Base-by-base conservation (phyloP, 2,888 invertebrate species). In the Synergus laeviventris region DNA sequence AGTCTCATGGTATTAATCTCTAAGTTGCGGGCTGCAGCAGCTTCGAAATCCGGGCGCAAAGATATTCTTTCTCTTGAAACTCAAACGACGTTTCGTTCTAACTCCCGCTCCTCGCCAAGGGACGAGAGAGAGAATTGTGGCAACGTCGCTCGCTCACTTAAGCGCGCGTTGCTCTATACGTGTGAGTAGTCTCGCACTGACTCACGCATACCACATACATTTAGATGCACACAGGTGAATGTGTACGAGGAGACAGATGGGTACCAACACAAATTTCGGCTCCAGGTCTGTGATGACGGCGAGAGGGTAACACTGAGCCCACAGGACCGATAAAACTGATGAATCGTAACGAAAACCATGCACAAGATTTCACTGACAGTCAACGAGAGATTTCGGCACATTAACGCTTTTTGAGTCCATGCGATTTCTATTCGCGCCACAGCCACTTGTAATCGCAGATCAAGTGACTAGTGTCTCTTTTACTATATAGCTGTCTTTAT, bases 131-230 rank as follows among this genome's bases (percentile, higher is more conserved):
- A 70, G 70, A 70, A 70, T 49, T 70, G 70, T 70, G 70, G 70
- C 70, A 70, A 70, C 70, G 70, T 70, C 70, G 70, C 70, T 70
- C 70, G 70, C 70, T 70, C 36, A 36, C 70, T 70, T 70, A 70
- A 70, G 45, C 70, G 49, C 70, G 70, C 49, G 70, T 70, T 70
- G 70, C 70, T 70, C 70, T 70, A 70, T 70, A 70, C 49, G 31
- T 49, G 18, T 45, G 31, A 70, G 24, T 49, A 64, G n/a, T 66
- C 70, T 49, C 11, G 49, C 49, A 66, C 66, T 66, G 42, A 66
- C 66, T 66, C 42, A 70, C 70, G n/a, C 36, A 70, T 31, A 70
- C 36, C 66, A 66, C 42, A 45, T 66, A 24, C 66, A 66, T 42
- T 39, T 8, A 8, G 8, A 39, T 45, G 14, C 66, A 66, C 70